Evolutionary conservation across 2,888 invertebrate genomes (phyloP), one percentile per base, ranked within the genome.

Genomic region (Patella caerulea): DNA sequence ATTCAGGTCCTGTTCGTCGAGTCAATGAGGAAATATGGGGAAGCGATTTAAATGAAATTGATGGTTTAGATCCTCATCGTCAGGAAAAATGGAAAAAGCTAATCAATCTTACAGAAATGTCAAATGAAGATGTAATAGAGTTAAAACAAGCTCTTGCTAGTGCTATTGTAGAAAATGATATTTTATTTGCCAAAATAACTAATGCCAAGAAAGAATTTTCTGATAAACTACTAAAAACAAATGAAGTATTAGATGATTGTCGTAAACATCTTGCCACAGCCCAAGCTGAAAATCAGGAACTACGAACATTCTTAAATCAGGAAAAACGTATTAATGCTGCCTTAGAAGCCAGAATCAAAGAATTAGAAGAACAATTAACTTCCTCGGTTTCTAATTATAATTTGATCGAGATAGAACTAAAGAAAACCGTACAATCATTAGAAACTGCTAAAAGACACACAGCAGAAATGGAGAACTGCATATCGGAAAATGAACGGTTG

Each of bases 101-200:
- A 59, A 84, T 86, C 29, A 79, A 84, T 9, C 80, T 81, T 14
- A 79, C 84, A 54, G 79, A 83, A 29, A 78, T 86, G 24, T 79
- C 85, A 53, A 88, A 88, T 77, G 83, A 82, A 71, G 87, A 87
- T 29, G 82, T 86, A 53, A 81, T 88, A 75, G 87, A 89, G 79
- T 77, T 89, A 45, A 89, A 89, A 81, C 86, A 88, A 79, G 87
- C 88, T 29, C 82, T 89, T 65, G 89, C 88, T 55, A 87, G 86
- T 52, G 85, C 86, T 45, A 82, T 88, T 69, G 84, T 88, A 59
- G 89, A 89, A 82, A 85, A 88, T 79, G 88, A 89, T 76, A 86
- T 89, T 74, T 76, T 89, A 65, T 85, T 85, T 73, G 86, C 88
- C 55, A 88, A 86, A 79, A 80, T 89, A 17, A 85, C 83, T 80